Conservation (phyloP, 2,888 invertebrate species). For the Trissoscelio sp. region DNA sequence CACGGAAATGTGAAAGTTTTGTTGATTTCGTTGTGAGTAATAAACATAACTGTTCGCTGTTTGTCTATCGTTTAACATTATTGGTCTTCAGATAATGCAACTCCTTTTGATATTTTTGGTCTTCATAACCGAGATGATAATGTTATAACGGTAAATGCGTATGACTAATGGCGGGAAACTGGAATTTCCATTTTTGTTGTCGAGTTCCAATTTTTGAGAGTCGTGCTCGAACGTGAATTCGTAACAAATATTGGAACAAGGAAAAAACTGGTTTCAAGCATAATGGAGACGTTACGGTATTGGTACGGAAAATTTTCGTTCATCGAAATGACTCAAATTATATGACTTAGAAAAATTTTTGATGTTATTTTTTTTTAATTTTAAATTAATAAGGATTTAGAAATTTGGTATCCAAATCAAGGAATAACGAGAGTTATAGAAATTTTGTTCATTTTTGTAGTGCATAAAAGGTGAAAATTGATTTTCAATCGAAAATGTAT, state of each 20-base stretch:
- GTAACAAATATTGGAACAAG: conserved; percentile 11
- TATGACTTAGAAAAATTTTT: background rate
- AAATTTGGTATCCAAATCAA: no score
- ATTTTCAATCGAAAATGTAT: no score
- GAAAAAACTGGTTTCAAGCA: conserved; percentile 9
- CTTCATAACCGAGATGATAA: conserved; percentile 31
- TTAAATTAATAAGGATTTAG: background rate
- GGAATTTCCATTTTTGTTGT: conserved; percentile 46
- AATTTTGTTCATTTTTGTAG: no score
- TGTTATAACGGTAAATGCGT: conserved; percentile 35
- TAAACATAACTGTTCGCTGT: conserved; percentile 52
- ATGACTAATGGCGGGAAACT: conserved; percentile 44
- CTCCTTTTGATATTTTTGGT: conserved; percentile 26
- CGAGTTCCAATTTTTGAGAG: conserved; percentile 34
- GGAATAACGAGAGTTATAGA: no score
- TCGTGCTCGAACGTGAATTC: conserved; percentile 23
- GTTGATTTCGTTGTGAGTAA: conserved; percentile 7
- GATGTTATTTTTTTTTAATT: background rate
- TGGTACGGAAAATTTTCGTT: conserved; percentile 11
- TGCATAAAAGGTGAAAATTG: no score
- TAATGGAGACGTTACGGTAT: conserved; percentile 27
- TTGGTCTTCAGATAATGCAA: conserved; percentile 43
- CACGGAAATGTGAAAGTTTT: conserved; percentile 41
- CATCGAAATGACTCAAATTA: background rate
- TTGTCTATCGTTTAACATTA: conserved; percentile 42